Evolutionary conservation across 2,888 invertebrate genomes (phyloP).

Genomic region (Idaea aversata): DNA sequence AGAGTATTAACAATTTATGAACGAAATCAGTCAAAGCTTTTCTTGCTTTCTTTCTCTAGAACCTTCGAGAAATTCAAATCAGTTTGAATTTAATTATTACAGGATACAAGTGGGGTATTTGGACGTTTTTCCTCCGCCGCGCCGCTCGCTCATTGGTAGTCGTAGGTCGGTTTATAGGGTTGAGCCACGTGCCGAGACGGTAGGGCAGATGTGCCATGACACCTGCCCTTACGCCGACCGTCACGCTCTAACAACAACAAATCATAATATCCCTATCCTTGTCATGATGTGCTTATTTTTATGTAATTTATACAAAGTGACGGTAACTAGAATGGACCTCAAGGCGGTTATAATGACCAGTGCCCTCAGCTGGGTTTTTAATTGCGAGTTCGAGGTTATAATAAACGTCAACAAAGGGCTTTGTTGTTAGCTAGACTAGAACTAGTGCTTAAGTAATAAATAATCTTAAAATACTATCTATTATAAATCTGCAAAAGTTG

Average conservation of each 20-base stretch:
- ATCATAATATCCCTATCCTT: conserved; percentile 54
- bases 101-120: conserved; percentile 52
- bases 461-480: neutral
- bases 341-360: conserved; percentile 72
- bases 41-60: conserved; percentile 7
- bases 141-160: conserved; percentile 34
- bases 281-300: conserved; percentile 73
- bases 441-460: neutral
- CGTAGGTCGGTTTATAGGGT: conserved; percentile 69
- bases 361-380: conserved; percentile 55
- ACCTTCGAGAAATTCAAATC: conserved; percentile 27
- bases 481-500: neutral
- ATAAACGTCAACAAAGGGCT: neutral
- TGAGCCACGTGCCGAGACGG: conserved; percentile 71
- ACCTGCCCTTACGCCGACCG: conserved; percentile 72
- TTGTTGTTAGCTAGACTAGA: neutral
- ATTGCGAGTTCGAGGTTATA: conserved; percentile 41
- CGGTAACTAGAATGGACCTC: conserved; percentile 76
- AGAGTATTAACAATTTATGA: no score
- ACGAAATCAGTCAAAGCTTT: neutral
- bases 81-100: conserved; percentile 41
- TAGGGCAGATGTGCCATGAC: conserved; percentile 75
- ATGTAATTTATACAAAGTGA: conserved; percentile 79
- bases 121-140: conserved; percentile 54
- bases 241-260: conserved; percentile 59